Evolutionary conservation across 2,113 vertebrate genomes (phyloP), one percentile per base, ranked within the genome.

Genomic region (Drymodes brunneopygia): DNA sequence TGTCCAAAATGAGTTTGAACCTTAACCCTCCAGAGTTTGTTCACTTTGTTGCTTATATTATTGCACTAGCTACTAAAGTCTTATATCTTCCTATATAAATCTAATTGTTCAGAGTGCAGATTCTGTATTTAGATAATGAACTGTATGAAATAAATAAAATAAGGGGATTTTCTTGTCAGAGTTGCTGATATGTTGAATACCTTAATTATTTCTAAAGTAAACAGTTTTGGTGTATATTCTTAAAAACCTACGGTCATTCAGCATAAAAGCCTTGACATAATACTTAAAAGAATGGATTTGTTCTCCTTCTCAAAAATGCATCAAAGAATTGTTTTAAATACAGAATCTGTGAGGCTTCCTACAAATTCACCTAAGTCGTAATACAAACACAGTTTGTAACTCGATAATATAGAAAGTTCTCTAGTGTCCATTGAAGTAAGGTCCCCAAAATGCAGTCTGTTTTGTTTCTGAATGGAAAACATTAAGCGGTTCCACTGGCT

Each of bases 401-500:
- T 97, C 81, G 93, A 94, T 97, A 97, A 95, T 97, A 95, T 95
- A 98, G 95, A 95, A 97, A 95, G 97, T 98, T 97, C 97, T 98
- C 97, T 98, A 98, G 97, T 98, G 97, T 98, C 97, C 97, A 94
- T 97, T 96, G 96, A 95, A 98, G 94, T 97, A 97, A 95, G 82
- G 96, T 97, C 98, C 98, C 97, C 90, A 96, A 98, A 98, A 98
- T 98, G 97, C 97, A 98, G 98, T 98, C 98, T 97, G 89, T 95
- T 96, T 97, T 97, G 90, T 97, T 97, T 97, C 95, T 97, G 96
- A 90, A 93, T 93, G 90, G 71, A 81, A 88, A 94, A 93, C 82
- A 81, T 98, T 98, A 99, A 97, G 98, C 98, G 45, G 98, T 99
- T 91, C 99, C 99, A 81, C 99, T 99, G 97, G 99, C 99, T 17